Conservation (phyloP, 2,113 vertebrate species). For the Caloenas nicobarica region DNA sequence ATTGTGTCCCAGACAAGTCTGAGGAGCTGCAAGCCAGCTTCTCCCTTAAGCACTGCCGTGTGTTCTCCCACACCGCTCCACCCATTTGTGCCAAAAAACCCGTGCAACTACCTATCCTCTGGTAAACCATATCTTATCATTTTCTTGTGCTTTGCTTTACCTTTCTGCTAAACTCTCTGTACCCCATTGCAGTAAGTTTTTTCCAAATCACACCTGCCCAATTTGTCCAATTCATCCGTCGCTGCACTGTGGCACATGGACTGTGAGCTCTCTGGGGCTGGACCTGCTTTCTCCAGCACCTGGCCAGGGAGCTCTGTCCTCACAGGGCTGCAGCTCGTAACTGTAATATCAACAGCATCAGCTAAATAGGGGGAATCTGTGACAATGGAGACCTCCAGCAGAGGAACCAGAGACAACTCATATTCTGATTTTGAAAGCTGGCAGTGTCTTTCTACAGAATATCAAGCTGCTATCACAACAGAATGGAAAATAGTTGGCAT, state of each 20-base stretch:
- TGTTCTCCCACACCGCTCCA: conserved; percentile 13
- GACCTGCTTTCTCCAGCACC: neutral
- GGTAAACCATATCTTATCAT: neutral
- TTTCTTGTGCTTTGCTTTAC: neutral
- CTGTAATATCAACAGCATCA: neutral
- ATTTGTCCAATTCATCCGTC: neutral
- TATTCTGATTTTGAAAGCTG: neutral
- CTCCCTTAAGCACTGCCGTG: conserved; percentile 20
- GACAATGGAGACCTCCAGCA: neutral
- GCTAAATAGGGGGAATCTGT: neutral
- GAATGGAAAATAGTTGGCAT: neutral
- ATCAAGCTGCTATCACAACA: neutral
- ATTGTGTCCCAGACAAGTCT: neutral
- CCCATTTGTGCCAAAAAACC: conserved; percentile 14
- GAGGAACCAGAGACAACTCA: neutral
- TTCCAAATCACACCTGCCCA: neutral
- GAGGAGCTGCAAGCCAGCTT: neutral
- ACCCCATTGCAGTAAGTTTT: neutral
- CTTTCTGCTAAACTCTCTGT: neutral
- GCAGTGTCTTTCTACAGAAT: neutral
- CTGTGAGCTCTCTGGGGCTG: neutral
- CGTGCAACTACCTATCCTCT: conserved; percentile 17
- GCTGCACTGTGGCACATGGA: neutral
- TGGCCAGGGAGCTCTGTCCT: neutral
- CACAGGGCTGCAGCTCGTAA: neutral